These are phyloP conservation scores for Phylloscopus trochiloides DNA, from an alignment of 2,113 vertebrate genomes.

Conservation along the genomic window DNA sequence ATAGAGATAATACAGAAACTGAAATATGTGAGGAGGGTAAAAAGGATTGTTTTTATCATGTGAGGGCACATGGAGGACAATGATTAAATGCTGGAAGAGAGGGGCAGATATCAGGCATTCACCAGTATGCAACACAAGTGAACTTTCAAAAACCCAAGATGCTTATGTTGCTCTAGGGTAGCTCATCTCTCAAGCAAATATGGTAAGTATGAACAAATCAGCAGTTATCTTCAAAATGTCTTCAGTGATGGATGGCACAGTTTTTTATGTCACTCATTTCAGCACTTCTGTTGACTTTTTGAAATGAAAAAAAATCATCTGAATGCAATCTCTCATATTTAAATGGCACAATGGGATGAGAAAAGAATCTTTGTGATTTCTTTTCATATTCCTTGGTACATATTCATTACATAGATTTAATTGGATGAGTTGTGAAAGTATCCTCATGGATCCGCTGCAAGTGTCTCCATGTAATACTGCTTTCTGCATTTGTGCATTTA, in stretches of 20 bases:
- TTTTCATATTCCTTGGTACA: background rate
- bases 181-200: background rate
- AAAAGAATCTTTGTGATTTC: background rate
- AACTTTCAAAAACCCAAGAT: conserved; percentile 46
- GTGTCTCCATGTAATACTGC: background rate
- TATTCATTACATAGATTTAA: background rate
- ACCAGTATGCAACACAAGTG: background rate
- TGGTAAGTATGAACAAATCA: background rate
- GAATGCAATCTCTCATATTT: background rate
- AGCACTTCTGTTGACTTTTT: background rate
- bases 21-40: background rate
- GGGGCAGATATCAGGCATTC: conserved; percentile 33
- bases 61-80: background rate
- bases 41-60: background rate
- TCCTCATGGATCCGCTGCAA: background rate
- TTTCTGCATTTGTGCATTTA: background rate
- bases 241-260: background rate
- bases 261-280: background rate
- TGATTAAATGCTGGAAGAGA: conserved; percentile 41
- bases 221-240: background rate
- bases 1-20: background rate
- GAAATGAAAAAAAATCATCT: background rate
- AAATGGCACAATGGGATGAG: background rate
- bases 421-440: background rate
- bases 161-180: background rate